Conservation (phyloP, 2,113 vertebrate species). For the Rhodinocichla rosea region DNA sequence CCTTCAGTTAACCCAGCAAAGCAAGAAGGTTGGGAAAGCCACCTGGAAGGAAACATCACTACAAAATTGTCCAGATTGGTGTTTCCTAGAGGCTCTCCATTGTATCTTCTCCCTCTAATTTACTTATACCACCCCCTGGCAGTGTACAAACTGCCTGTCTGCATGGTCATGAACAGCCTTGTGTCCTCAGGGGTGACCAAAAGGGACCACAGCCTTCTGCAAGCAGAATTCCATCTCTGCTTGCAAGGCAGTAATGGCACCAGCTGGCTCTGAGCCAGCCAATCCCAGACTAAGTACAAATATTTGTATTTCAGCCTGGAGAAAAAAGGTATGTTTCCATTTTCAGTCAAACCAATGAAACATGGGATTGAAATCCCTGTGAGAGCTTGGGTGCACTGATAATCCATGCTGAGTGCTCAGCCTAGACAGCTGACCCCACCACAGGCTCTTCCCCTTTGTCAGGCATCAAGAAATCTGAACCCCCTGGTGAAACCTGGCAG, state of each 20-base stretch:
- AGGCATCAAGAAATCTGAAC: not conserved
- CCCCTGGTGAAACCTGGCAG: not conserved
- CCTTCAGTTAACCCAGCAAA: not conserved
- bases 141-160: not conserved
- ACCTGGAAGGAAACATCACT: not conserved
- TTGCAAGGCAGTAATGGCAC: not conserved
- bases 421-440: not conserved
- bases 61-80: not conserved
- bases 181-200: not conserved
- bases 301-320: not conserved
- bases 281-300: not conserved
- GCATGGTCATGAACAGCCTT: not conserved
- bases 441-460: not conserved
- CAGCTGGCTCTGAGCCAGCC: not conserved
- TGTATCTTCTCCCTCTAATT: not conserved
- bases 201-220: not conserved
- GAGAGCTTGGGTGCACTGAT: accelerated
- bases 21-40: not conserved
- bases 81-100: not conserved
- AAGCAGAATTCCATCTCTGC: not conserved
- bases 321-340: not conserved
- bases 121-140: not conserved
- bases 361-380: not conserved
- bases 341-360: not conserved
- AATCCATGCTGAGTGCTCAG: not conserved